These are phyloP conservation scores for Acanthisitta chloris DNA, from an alignment of 2,113 vertebrate species.

Conservation along the genomic window DNA sequence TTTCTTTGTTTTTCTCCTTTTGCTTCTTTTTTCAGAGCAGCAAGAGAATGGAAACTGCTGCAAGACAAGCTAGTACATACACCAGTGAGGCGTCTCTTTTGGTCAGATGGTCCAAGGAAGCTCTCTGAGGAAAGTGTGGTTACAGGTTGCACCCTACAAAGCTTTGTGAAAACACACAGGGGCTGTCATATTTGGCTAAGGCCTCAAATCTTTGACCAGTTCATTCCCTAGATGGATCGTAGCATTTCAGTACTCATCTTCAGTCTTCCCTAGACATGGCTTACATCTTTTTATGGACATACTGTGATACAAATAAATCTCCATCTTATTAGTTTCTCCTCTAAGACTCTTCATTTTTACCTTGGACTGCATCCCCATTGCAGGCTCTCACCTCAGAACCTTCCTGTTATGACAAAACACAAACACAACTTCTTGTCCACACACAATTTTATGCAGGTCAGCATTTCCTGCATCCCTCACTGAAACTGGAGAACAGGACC, in stretches of 20 bases:
- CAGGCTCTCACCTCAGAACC: neutral
- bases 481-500: neutral
- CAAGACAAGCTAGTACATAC: fast-evolving
- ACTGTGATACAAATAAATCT: neutral
- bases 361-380: neutral
- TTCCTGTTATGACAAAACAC: neutral
- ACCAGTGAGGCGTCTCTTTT: neutral
- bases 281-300: neutral
- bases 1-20: neutral
- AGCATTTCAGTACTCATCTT: neutral
- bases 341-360: neutral
- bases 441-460: neutral
- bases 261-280: neutral
- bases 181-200: neutral
- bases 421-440: neutral
- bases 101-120: neutral
- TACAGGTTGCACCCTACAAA: neutral
- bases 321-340: neutral
- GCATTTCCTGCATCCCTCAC: neutral
- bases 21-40: neutral
- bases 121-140: neutral
- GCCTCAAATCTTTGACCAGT: neutral
- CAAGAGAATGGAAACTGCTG: neutral
- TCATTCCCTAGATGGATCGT: neutral
- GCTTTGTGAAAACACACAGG: neutral